Conservation (phyloP, 2,113 vertebrate species). For the Aptenodytes patagonicus region DNA sequence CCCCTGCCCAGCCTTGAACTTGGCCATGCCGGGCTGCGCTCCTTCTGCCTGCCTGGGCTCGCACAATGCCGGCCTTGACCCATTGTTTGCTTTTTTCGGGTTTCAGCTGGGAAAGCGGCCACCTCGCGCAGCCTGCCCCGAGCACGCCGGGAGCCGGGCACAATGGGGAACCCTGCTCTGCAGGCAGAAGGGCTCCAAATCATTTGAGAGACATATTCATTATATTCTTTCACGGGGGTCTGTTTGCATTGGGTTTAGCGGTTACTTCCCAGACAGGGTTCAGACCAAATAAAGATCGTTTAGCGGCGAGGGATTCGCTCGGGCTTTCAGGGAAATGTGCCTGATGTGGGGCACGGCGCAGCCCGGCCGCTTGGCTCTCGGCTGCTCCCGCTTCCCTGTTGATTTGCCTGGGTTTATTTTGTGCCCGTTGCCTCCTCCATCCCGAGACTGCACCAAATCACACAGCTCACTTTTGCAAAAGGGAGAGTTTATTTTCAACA, state of each 20-base stretch:
- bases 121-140: slow-evolving; percentile 25
- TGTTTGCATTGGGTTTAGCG: slow-evolving; percentile 59
- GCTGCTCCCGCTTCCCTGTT: background rate
- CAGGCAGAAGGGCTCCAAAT: slow-evolving; percentile 56
- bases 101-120: slow-evolving; percentile 62
- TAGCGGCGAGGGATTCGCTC: background rate
- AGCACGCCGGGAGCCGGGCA: slow-evolving; percentile 29
- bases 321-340: slow-evolving; percentile 36
- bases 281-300: slow-evolving; percentile 55
- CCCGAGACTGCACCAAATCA: slow-evolving; percentile 5
- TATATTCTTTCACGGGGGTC: slow-evolving; percentile 59
- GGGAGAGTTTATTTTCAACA: slow-evolving; percentile 56
- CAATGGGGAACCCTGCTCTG: slow-evolving; percentile 40
- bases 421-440: background rate
- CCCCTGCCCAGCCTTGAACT: slow-evolving; percentile 67
- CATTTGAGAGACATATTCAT: slow-evolving; percentile 56
- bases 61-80: slow-evolving; percentile 58
- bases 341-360: background rate
- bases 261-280: slow-evolving; percentile 57
- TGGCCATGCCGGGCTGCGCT: slow-evolving; percentile 57
- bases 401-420: background rate
- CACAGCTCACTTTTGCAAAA: slow-evolving; percentile 20
- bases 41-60: slow-evolving; percentile 52
- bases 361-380: background rate
- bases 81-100: slow-evolving; percentile 50